Conservation (phyloP, 37 sponge, comb jelly and placozoan species). For the Tethya wilhelma region DNA sequence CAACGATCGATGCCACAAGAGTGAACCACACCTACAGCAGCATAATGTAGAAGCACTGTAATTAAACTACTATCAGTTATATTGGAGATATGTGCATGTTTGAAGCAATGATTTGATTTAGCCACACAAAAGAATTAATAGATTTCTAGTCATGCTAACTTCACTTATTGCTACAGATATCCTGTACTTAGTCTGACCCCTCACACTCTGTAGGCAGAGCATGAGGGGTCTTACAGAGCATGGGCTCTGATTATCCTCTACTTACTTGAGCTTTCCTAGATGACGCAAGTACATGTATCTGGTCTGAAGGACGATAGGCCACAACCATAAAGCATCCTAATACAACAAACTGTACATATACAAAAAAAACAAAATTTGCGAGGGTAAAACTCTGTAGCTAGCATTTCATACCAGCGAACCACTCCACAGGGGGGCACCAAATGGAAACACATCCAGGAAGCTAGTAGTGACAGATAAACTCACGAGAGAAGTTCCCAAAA, state of each 20-base stretch:
- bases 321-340: slow-evolving; percentile 14
- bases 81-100: background rate
- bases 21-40: slow-evolving; percentile 16
- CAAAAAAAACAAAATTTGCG: background rate
- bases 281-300: background rate
- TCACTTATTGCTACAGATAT: too few species aligned
- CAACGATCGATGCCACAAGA: background rate
- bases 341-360: slow-evolving; percentile 7
- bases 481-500: slow-evolving; percentile 18
- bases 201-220: too few species aligned
- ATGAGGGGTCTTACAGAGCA: too few species aligned
- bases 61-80: background rate
- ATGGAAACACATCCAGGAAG: slow-evolving; percentile 30
- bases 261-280: slow-evolving; percentile 17
- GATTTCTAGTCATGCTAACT: too few species aligned
- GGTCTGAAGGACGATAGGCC: slow-evolving; percentile 4
- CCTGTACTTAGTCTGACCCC: too few species aligned
- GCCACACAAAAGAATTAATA: too few species aligned
- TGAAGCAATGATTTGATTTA: background rate
- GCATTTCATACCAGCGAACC: background rate
- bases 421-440: slow-evolving; percentile 24
- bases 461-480: slow-evolving; percentile 22
- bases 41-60: background rate
- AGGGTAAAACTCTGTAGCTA: background rate
- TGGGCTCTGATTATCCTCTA: too few species aligned